Percentiles rank a stretch among this genome's conserved stretches.
Evolutionary conservation across 2,888 invertebrate species (phyloP).

Genomic region (Eupithecia inturbata): DNA sequence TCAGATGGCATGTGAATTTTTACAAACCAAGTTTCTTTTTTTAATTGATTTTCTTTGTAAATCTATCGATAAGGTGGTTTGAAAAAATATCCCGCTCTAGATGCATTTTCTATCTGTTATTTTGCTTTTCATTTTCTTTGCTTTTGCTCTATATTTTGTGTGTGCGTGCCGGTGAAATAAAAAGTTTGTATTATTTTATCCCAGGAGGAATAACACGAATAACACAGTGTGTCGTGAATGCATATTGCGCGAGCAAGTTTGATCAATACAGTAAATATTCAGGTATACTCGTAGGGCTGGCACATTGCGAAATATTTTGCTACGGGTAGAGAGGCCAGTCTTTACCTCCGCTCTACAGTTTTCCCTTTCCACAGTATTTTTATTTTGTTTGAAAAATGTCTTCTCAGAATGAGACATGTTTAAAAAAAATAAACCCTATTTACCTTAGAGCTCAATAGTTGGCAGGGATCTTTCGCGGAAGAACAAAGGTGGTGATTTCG

Average conservation of each 20-base stretch:
- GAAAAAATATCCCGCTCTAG: background rate
- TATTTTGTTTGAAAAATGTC: too few relatives aligned
- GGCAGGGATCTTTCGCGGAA: too few relatives aligned
- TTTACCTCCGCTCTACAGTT: too few relatives aligned
- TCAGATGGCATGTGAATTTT: too few relatives aligned
- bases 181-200: background rate
- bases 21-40: too few relatives aligned
- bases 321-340: background rate
- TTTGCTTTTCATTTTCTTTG: background rate
- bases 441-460: too few relatives aligned
- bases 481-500: too few relatives aligned
- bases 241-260: background rate
- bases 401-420: too few relatives aligned
- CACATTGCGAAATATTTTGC: background rate
- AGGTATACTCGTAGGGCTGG: background rate
- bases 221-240: background rate
- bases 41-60: too few relatives aligned
- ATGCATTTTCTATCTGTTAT: background rate
- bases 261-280: conserved; percentile 6
- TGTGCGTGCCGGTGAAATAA: background rate
- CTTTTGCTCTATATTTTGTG: background rate
- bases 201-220: background rate
- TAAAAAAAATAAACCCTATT: too few relatives aligned
- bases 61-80: background rate
- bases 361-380: too few relatives aligned